phyloP scores from a whole-genome alignment of 1,140 invertebrate genomes.

The Zaprionus inermis region DNA sequence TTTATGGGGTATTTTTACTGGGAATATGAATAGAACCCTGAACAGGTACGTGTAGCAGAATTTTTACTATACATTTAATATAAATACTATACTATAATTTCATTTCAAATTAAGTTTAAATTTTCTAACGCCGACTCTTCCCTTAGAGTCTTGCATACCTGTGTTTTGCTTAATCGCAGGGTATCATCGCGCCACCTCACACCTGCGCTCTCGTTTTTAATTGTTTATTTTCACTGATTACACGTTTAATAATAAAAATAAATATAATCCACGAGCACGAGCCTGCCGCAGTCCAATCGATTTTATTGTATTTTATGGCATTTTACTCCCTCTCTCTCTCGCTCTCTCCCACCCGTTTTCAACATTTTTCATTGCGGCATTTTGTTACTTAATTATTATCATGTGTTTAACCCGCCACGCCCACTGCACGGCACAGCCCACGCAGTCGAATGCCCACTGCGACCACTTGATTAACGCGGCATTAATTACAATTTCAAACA shows the following conservation, averaged over 20 bases:
- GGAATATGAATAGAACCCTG: too few species aligned
- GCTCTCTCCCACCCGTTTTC: constrained; percentile 1
- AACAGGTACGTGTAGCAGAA: too few species aligned
- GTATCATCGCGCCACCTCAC: not conserved
- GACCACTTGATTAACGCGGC: constrained; percentile 60
- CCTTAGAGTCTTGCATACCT: too few species aligned
- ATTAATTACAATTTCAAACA: constrained; percentile 69
- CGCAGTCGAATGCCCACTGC: not conserved
- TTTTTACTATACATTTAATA: too few species aligned
- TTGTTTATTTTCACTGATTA: constrained; percentile 73
- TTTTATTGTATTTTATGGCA: constrained; percentile 54
- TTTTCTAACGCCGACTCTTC: too few species aligned
- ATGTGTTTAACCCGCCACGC: constrained; percentile 30
- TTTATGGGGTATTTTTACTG: too few species aligned
- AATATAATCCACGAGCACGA: constrained; percentile 44
- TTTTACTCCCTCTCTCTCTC: constrained; percentile 31
- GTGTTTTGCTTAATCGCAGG: too few species aligned
- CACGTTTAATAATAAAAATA: constrained; percentile 73
- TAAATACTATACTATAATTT: too few species aligned
- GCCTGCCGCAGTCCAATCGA: constrained; percentile 7
- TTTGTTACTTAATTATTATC: constrained; percentile 72
- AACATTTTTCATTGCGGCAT: constrained; percentile 48
- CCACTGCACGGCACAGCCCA: constrained; percentile 1
- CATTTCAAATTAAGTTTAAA: too few species aligned
- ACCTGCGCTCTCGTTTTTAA: not conserved